These are phyloP conservation scores for Halyomorpha halys DNA, from an alignment of 1,140 invertebrate genomes.

Conservation along the genomic window DNA sequence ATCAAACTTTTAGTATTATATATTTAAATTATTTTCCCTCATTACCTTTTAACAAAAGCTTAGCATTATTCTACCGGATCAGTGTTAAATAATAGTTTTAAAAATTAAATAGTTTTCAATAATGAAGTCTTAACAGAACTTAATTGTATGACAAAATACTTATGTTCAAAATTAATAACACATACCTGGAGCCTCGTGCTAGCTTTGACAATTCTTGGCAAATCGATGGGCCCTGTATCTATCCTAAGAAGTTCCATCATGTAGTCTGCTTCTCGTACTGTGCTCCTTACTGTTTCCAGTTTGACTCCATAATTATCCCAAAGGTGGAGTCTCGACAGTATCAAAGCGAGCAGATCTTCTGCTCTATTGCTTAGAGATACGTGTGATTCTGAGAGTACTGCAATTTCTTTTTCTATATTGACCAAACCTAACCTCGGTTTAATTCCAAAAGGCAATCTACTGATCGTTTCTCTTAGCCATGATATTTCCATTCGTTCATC, in stretches of 20 bases:
- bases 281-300: slow-evolving; percentile 63
- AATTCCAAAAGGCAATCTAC: slow-evolving; percentile 59
- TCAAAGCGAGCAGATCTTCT: slow-evolving; percentile 47
- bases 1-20: too few species aligned
- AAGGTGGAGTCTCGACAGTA: slow-evolving; percentile 51
- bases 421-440: slow-evolving; percentile 61
- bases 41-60: too few species aligned
- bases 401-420: slow-evolving; percentile 61
- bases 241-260: slow-evolving; percentile 73
- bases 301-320: slow-evolving; percentile 56
- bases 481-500: slow-evolving; percentile 2
- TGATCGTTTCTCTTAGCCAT: slow-evolving; percentile 54
- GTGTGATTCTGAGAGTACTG: slow-evolving; percentile 49
- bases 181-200: slow-evolving; percentile 28
- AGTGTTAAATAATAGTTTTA: too few species aligned
- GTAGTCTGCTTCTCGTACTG: slow-evolving; percentile 68
- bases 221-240: slow-evolving; percentile 62
- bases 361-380: slow-evolving; percentile 56
- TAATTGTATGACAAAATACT: too few species aligned
- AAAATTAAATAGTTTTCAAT: too few species aligned
- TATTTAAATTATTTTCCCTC: too few species aligned
- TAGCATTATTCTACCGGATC: too few species aligned
- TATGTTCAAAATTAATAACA: background rate
- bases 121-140: too few species aligned
- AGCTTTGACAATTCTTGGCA: slow-evolving; percentile 50